phyloP scores from a whole-genome alignment of 2,797 vertebrate genomes.

The Chaetophractus vellerosus region DNA sequence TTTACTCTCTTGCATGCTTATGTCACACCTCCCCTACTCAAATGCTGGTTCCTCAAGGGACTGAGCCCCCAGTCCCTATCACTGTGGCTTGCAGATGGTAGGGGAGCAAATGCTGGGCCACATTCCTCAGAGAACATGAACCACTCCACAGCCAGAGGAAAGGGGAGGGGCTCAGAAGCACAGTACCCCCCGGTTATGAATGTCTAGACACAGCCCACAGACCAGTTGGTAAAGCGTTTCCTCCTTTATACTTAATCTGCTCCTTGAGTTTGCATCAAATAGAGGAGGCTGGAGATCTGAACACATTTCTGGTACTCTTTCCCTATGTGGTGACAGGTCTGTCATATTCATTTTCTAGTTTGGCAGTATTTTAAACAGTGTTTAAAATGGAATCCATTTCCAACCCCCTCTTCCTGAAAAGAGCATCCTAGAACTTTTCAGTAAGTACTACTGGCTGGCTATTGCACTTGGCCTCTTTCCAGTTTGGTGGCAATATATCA shows the following conservation, averaged over 20 bases:
- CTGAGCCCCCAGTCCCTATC: background rate
- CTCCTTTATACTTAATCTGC: background rate
- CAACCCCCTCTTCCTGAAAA: slow-evolving; percentile 60
- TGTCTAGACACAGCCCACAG: background rate
- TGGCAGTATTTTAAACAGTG: slow-evolving; percentile 41
- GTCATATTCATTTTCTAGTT: background rate
- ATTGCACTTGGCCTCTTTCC: slow-evolving; percentile 38
- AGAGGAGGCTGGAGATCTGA: background rate
- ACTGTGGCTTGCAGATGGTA: too few species aligned
- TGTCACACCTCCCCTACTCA: background rate
- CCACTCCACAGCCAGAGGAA: background rate
- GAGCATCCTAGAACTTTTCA: slow-evolving; percentile 40
- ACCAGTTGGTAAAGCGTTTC: background rate
- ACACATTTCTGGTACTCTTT: background rate
- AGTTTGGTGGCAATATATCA: slow-evolving; percentile 45
- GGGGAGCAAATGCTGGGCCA: background rate
- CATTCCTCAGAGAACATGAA: background rate
- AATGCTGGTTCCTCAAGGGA: background rate
- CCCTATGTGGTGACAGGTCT: background rate
- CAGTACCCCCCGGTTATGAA: background rate
- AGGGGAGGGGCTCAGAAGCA: background rate
- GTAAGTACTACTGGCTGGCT: slow-evolving; percentile 12
- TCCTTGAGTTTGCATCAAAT: background rate
- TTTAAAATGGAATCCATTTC: slow-evolving; percentile 62
- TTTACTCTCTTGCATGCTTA: background rate